Conservation (phyloP, 2,797 vertebrate genomes). For the Enteromius viviparus region DNA sequence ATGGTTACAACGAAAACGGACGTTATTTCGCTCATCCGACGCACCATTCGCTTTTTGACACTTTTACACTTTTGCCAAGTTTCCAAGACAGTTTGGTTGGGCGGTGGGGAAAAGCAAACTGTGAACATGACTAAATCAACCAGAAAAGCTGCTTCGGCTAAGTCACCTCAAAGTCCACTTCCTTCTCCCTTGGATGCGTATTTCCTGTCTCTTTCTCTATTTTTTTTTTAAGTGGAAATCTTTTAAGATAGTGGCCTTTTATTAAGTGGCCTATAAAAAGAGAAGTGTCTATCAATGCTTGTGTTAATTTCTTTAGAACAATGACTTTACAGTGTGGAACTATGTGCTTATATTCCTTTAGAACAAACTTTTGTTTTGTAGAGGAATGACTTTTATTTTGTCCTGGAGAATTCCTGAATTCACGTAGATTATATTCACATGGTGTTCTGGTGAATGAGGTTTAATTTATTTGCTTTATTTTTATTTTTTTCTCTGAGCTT, state of each 20-base stretch:
- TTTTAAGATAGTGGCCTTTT: conserved; percentile 80
- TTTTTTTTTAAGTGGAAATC: conserved; percentile 62
- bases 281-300: conserved; percentile 70
- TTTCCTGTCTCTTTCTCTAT: conserved; percentile 63
- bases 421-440: conserved; percentile 66
- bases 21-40: conserved; percentile 64
- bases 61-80: conserved; percentile 72
- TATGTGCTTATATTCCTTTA: conserved; percentile 66
- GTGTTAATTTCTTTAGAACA: conserved; percentile 71
- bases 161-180: conserved; percentile 61
- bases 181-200: conserved; percentile 52
- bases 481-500: conserved; percentile 65
- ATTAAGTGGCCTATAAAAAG: conserved; percentile 76
- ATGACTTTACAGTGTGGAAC: conserved; percentile 68
- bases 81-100: conserved; percentile 73
- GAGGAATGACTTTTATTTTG: conserved; percentile 65
- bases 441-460: conserved; percentile 75
- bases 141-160: conserved; percentile 77
- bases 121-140: conserved; percentile 82
- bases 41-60: conserved; percentile 67
- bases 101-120: conserved; percentile 70
- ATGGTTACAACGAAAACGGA: conserved; percentile 72
- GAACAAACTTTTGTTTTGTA: conserved; percentile 75
- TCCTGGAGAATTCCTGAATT: conserved; percentile 78
- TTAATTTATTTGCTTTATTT: conserved; percentile 80